Conservation (phyloP, 1,140 invertebrate genomes). For the Archegozetes longisetosus region DNA sequence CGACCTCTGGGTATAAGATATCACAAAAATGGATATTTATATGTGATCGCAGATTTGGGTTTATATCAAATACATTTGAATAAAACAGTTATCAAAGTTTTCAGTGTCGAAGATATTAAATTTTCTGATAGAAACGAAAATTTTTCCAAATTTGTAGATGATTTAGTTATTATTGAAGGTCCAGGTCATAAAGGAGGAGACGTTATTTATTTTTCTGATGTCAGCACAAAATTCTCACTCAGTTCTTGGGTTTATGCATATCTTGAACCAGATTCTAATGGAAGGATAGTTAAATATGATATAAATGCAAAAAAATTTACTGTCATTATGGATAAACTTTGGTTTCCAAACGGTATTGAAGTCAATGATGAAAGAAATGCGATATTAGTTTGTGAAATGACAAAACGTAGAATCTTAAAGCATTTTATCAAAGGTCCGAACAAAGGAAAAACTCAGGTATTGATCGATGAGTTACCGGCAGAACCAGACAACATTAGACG, state of each 20-base stretch:
- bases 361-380: conserved; percentile 54
- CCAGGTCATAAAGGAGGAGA: not conserved
- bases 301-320: not conserved
- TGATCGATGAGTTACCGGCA: conserved; percentile 58
- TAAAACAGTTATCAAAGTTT: not conserved
- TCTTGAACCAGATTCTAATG: conserved; percentile 6
- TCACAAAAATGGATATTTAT: conserved; percentile 45
- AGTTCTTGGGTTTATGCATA: not conserved
- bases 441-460: conserved; percentile 49
- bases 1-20: conserved; percentile 59
- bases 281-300: conserved; percentile 12
- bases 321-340: conserved; percentile 3
- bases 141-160: conserved; percentile 10
- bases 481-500: conserved; percentile 50
- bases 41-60: conserved; percentile 59
- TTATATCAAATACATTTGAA: conserved; percentile 1
- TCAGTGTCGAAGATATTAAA: not conserved
- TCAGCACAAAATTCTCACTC: conserved; percentile 5
- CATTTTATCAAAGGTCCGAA: conserved; percentile 53
- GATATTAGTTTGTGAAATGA: conserved; percentile 48
- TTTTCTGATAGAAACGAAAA: not conserved
- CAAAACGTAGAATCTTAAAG: conserved; percentile 33
- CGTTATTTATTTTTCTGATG: conserved; percentile 13
- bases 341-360: conserved; percentile 30
- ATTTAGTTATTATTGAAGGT: conserved; percentile 2